A percentile compares a stretch with the other conserved stretches of the same genome.
Evolutionary conservation across 2,113 vertebrate species (phyloP).

Genomic region (Neopipo cinnamomea): DNA sequence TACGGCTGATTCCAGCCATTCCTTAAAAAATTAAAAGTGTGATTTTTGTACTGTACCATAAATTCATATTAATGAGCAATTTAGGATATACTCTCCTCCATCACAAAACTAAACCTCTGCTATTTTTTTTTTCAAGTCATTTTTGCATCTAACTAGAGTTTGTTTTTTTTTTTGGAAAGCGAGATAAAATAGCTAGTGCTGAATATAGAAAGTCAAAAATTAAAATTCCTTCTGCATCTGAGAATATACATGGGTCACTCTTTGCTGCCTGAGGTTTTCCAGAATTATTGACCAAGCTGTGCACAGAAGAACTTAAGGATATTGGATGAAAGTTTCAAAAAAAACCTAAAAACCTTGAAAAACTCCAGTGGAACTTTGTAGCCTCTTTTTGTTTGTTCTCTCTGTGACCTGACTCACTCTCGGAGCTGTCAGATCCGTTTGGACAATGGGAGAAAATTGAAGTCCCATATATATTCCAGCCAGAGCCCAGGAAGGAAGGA

Average conservation of each 20-base stretch:
- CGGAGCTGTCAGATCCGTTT: background rate
- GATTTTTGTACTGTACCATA: conserved; percentile 55
- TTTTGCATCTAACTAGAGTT: conserved; percentile 41
- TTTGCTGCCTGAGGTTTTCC: conserved; percentile 68
- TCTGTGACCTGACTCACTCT: background rate
- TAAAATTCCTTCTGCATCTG: conserved; percentile 61
- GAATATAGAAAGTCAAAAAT: conserved; percentile 58
- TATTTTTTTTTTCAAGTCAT: conserved; percentile 19
- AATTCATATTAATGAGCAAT: conserved; percentile 50
- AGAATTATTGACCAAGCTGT: conserved; percentile 65
- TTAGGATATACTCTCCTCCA: conserved; percentile 62
- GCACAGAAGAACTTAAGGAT: conserved; percentile 16
- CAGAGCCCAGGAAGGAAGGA: background rate
- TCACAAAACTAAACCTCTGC: conserved; percentile 66
- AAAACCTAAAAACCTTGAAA: background rate
- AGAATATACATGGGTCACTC: conserved; percentile 40
- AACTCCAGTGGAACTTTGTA: background rate
- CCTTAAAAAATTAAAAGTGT: conserved; percentile 17
- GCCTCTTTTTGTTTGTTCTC: background rate
- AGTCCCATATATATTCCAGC: background rate
- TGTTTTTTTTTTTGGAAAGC: conserved; percentile 61
- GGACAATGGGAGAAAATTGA: background rate
- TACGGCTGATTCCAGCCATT: conserved; percentile 1
- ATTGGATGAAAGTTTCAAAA: background rate
- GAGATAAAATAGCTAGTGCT: conserved; percentile 65